Base-by-base conservation (phyloP, 2,797 vertebrate genomes). In the Dryobates pubescens region DNA sequence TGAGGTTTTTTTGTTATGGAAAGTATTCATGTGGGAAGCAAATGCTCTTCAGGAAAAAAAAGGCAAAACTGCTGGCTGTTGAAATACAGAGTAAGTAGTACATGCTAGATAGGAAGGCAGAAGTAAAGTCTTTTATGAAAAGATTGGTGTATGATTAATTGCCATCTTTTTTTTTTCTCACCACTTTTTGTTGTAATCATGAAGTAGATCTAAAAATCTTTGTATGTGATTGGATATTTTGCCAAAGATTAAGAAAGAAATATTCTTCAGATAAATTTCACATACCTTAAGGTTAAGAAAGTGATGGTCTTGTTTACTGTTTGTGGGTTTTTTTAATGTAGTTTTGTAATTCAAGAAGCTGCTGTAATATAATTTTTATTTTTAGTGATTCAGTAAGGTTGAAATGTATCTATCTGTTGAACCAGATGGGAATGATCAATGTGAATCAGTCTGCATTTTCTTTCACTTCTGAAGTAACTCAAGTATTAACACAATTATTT, bases 201-300 rank as follows among this genome's bases (percentile, higher is more conserved):
- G 93, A 97, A 97, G 91, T 96, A 97, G 97, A 95, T 67, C 80
- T 93, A 90, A 97, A 96, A 98, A 67, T 95, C 77, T 94, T 76
- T 96, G 95, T 96, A 91, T 97, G 95, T 96, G 96, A 92, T 96
- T 92, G 91, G 95, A 90, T 97, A 95, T 94, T 97, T 97, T 95
- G 62, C 69, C 26, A 43, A 41, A 23, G 41, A 93, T 57, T 47
- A 16, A 74, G 78, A 94, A 94, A 90, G 82, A 96, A 89, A 94
- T 36, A 57, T 56, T 97, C 96, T 97, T 97, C 86, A 94, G 97
- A 96, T 98, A 97, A 98, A 97, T 97, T 98, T 98, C 96, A 95
- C 75, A 81, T 97, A 97, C 97, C 89, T 97, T 98, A 97, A 97
- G 57, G 69, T 94, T 94, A 90, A 79, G 89, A 94, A 96, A 70